These are phyloP conservation scores for Sesia apiformis DNA, from an alignment of 2,888 invertebrate species.

Conservation along the genomic window DNA sequence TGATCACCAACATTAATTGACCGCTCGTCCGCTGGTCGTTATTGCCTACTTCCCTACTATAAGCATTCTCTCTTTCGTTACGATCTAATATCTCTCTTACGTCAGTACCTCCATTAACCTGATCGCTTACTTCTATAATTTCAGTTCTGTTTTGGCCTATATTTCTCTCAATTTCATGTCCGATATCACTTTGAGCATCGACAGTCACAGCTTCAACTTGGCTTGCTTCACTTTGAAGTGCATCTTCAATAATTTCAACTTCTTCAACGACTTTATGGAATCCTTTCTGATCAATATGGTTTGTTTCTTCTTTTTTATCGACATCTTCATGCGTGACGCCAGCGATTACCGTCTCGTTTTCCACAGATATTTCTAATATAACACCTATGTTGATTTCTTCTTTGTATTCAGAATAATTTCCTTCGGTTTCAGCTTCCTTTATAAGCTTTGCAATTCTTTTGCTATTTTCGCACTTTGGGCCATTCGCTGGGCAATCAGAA, in stretches of 20 bases:
- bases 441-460: background rate
- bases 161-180: background rate
- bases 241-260: background rate
- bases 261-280: too few relatives aligned
- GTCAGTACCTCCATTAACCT: constrained; percentile 14
- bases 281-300: background rate
- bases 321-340: background rate
- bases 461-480: background rate
- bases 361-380: background rate
- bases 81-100: constrained; percentile 28
- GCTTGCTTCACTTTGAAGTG: background rate
- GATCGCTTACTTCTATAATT: background rate
- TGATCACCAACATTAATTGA: constrained; percentile 54
- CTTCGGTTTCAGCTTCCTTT: background rate
- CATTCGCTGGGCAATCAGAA: too few relatives aligned
- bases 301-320: background rate
- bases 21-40: constrained; percentile 31
- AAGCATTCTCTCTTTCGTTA: constrained; percentile 43
- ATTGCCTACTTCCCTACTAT: constrained; percentile 15
- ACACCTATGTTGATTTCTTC: background rate
- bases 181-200: constrained; percentile 3
- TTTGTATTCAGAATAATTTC: background rate
- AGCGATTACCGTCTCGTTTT: background rate
- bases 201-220: background rate
- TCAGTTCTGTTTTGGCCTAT: too few relatives aligned